These are phyloP conservation scores for Zosterops japonicus DNA, from an alignment of 2,113 vertebrate species.

Conservation along the genomic window DNA sequence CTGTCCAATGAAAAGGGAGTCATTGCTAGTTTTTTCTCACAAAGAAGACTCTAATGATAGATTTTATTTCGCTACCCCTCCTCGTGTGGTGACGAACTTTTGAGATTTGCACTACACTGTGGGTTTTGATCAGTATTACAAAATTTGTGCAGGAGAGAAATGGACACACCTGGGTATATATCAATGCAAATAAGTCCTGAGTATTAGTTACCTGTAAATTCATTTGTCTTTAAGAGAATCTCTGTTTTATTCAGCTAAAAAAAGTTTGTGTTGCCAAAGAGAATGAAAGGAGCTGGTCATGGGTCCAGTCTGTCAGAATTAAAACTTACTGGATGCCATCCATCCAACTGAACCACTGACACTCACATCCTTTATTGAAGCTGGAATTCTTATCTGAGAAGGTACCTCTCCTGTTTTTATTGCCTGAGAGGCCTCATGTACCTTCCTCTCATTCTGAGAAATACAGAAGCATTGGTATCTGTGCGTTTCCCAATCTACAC, in stretches of 20 bases:
- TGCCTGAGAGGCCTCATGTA: neutral
- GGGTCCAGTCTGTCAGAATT: neutral
- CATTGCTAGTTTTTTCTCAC: neutral
- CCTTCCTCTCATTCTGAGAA: neutral
- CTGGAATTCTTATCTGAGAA: neutral
- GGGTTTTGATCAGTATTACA: neutral
- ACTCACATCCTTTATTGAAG: neutral
- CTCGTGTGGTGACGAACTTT: accelerated
- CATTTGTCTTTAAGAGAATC: neutral
- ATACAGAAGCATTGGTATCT: neutral
- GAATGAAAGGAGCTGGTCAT: neutral
- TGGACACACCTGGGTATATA: neutral
- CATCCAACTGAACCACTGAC: neutral
- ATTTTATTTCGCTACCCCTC: neutral
- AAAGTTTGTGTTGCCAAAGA: neutral
- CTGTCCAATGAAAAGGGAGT: neutral
- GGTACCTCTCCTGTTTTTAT: neutral
- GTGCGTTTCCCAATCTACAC: neutral
- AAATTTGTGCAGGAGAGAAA: neutral
- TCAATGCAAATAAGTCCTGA: neutral
- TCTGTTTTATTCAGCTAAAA: neutral
- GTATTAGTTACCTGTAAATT: neutral
- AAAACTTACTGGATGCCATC: neutral
- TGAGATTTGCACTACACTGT: neutral
- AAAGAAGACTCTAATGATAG: neutral